Base-by-base conservation (phyloP, 1,140 invertebrate species). In the Bombus soroeensis region DNA sequence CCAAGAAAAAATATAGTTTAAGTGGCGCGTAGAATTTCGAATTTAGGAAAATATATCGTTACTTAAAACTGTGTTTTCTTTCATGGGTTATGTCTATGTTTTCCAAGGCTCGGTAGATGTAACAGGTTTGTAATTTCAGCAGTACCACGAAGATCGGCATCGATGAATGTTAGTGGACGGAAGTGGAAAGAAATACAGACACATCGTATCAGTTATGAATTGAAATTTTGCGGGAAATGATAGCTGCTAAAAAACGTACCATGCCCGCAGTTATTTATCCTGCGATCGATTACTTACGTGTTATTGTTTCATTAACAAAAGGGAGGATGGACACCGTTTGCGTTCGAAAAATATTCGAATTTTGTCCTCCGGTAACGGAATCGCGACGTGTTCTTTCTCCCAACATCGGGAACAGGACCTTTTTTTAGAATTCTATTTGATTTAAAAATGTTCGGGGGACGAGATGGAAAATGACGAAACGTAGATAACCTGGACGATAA, bases 221-320 rank as follows among this genome's bases (percentile, higher is more conserved):
- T 53, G 53, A 47, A 85, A 80, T 85, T 73, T 80, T 66, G 41
- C 77, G 77, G 41, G 57, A 64, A 73, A 85, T 53, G 83, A 72
- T 85, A 80, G 57, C 53, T 57, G 32, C n/a, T 5, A 47, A 72
- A 80, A 80, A 78, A 80, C 53, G 32, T 47, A 18, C 32, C 77
- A 73, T 13, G 83, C 83, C 83, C 53, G 53, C 32, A 64, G 83
- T 71, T 85, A 85, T 85, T 85, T 85, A 73, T 85, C 83, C 83
- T 32, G 22, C 68, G 59, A 80, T 85, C 83, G 77, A 85, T 85
- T 85, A 85, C 75, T 79, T 79, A 84, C 77, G 41, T 85, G 83
- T 85, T 85, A 85, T 85, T 85, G 77, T 85, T 80, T 79, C 83
- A 85, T 85, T 85, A 85, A n/a, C 68, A 80, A 85, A 78, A 85